Evolutionary conservation across 2,797 vertebrate species (phyloP).

Genomic region (Pantherophis vulpinus): DNA sequence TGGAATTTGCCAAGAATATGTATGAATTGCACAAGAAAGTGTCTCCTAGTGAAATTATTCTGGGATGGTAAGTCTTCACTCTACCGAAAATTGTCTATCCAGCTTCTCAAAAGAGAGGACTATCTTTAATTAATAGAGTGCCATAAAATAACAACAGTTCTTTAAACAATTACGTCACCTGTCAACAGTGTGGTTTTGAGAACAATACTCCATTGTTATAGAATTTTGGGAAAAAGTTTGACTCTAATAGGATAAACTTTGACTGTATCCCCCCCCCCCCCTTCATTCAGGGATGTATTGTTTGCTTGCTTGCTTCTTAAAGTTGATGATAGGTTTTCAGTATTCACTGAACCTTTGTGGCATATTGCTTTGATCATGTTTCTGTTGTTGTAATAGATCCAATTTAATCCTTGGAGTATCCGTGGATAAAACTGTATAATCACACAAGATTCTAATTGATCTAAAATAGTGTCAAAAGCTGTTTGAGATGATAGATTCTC

Average conservation of each 20-base stretch:
- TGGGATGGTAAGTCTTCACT: constrained; percentile 85
- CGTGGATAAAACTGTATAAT: not conserved
- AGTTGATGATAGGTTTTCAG: not conserved
- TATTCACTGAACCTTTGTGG: not conserved
- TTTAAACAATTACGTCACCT: not conserved
- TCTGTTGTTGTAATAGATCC: not conserved
- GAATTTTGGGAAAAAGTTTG: not conserved
- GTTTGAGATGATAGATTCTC: not conserved
- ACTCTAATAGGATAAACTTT: not conserved
- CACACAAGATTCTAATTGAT: not conserved
- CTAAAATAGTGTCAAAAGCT: not conserved
- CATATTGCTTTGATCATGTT: not conserved
- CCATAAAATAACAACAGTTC: not conserved
- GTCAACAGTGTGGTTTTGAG: not conserved
- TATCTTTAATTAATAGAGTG: not conserved
- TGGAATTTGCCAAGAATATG: constrained; percentile 99
- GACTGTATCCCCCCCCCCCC: not conserved
- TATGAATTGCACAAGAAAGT: constrained; percentile 98
- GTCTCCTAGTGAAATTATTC: constrained; percentile 92
- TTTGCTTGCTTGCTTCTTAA: not conserved
- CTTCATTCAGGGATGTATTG: not conserved
- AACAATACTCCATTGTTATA: not conserved
- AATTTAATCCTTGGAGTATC: not conserved
- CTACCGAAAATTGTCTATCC: not conserved
- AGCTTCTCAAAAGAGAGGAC: not conserved